Evolutionary conservation across 2,888 invertebrate genomes (phyloP).

Genomic region (Lacanobia oleracea): DNA sequence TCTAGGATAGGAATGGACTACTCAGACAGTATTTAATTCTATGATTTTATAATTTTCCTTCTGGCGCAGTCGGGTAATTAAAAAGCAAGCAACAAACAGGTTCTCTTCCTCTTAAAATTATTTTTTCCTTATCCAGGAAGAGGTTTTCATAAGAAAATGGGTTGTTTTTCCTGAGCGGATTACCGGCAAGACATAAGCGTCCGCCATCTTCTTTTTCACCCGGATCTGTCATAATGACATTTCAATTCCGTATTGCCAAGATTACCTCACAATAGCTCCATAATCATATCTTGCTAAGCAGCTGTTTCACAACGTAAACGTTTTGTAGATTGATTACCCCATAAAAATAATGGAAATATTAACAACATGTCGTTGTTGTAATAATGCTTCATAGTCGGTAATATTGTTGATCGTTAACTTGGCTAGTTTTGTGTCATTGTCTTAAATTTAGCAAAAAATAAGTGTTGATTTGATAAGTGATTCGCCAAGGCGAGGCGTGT

Average conservation of each 20-base stretch:
- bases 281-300: constrained; percentile 7
- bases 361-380: constrained; percentile 44
- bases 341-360: constrained; percentile 59
- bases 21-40: too few species aligned
- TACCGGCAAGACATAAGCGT: neutral
- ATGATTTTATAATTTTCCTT: too few species aligned
- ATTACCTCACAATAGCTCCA: constrained; percentile 25
- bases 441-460: constrained; percentile 22
- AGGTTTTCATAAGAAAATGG: neutral
- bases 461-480: neutral
- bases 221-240: constrained; percentile 15
- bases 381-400: constrained; percentile 38
- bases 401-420: constrained; percentile 26
- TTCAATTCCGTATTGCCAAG: constrained; percentile 12
- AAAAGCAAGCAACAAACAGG: too few species aligned
- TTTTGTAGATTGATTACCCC: constrained; percentile 43
- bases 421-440: constrained; percentile 24
- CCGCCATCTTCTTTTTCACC: constrained; percentile 1
- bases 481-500: too few species aligned
- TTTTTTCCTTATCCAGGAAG: too few species aligned
- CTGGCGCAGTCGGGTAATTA: too few species aligned
- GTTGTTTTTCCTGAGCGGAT: neutral
- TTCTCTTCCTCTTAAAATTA: too few species aligned
- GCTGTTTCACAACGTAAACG: constrained; percentile 26
- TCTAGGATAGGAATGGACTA: too few species aligned